phyloP scores from a whole-genome alignment of 2,888 invertebrate species.

The Autographa pulchrina region DNA sequence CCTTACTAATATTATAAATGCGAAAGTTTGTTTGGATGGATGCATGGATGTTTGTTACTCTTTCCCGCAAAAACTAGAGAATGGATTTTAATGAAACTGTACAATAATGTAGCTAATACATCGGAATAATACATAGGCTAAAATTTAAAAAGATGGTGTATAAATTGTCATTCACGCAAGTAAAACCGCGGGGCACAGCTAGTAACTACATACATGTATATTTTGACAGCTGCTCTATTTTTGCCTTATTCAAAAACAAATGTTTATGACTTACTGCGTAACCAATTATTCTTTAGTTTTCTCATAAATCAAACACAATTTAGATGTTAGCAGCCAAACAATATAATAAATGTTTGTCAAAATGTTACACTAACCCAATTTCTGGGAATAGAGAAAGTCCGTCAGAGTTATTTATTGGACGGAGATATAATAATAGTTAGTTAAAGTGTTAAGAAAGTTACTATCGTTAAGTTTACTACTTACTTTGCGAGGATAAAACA shows the following conservation, averaged over 20 bases:
- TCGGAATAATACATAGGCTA: too few species aligned
- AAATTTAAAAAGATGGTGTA: too few species aligned
- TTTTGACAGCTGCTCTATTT: not conserved
- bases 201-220: too few species aligned
- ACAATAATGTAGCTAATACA: too few species aligned
- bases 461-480: conserved; percentile 8
- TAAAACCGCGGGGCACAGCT: too few species aligned
- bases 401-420: conserved; percentile 21
- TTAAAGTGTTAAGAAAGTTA: conserved; percentile 24
- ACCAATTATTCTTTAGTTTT: too few species aligned
- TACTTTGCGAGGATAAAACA: conserved; percentile 6
- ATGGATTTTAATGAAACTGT: too few species aligned
- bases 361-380: not conserved
- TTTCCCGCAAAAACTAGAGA: too few species aligned
- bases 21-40: too few species aligned
- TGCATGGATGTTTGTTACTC: too few species aligned
- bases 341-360: not conserved
- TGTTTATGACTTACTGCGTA: not conserved
- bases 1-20: too few species aligned
- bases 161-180: too few species aligned
- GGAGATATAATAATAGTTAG: conserved; percentile 31
- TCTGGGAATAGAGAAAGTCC: conserved; percentile 8
- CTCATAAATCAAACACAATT: not conserved
- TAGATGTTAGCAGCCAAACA: not conserved
- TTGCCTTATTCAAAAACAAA: not conserved